A percentile compares a stretch with the other conserved stretches of the same genome.
These are phyloP conservation scores for Dryobates pubescens DNA, from an alignment of 2,797 vertebrate genomes.

Conservation along the genomic window DNA sequence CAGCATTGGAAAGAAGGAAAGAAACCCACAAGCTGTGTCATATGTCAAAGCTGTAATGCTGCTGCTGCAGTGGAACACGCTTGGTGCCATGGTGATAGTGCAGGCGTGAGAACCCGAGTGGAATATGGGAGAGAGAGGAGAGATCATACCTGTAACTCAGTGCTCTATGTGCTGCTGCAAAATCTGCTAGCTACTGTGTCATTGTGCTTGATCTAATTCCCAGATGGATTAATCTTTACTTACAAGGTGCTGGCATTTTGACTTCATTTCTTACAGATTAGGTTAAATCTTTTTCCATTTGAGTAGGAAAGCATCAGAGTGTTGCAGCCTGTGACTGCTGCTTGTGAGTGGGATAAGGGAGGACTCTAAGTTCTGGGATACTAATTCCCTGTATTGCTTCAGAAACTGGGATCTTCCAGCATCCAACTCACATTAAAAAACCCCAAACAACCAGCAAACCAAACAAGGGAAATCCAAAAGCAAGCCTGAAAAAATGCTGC, in stretches of 20 bases:
- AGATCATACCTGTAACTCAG: background rate
- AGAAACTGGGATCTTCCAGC: background rate
- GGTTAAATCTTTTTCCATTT: background rate
- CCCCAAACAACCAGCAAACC: fast-evolving
- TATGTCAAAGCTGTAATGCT: background rate
- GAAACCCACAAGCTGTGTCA: background rate
- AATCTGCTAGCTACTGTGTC: background rate
- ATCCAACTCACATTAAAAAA: background rate
- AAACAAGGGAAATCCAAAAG: background rate
- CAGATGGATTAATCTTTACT: constrained; percentile 20
- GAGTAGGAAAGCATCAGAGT: background rate
- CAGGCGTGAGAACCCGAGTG: background rate
- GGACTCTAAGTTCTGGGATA: background rate
- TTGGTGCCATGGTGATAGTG: background rate
- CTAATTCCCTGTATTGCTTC: background rate
- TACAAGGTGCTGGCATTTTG: background rate
- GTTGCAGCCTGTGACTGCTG: background rate
- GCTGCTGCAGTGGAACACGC: background rate
- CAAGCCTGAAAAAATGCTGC: background rate
- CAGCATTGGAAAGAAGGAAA: background rate
- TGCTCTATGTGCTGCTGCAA: background rate
- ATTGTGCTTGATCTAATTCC: background rate
- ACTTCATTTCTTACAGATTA: constrained; percentile 1
- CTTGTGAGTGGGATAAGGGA: background rate
- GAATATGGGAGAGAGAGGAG: background rate